Evolutionary conservation across 2,888 invertebrate genomes (phyloP).

Genomic region (Eupithecia subumbrata): DNA sequence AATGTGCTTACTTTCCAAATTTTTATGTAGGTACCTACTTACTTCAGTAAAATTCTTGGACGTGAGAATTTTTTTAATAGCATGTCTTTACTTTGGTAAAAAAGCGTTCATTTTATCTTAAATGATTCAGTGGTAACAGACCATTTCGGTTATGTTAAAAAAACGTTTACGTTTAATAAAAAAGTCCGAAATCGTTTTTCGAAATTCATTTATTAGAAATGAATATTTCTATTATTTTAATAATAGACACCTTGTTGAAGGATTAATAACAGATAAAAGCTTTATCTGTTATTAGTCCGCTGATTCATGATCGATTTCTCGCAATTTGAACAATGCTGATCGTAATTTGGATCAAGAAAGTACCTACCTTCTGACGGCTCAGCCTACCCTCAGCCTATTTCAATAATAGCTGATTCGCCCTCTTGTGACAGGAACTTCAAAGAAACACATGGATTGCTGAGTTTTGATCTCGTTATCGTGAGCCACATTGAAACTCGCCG

Average conservation of each 20-base stretch:
- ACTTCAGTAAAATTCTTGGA: constrained; percentile 4
- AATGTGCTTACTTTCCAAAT: constrained; percentile 15
- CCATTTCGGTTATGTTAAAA: neutral
- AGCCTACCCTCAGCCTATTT: constrained; percentile 51
- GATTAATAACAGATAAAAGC: no score
- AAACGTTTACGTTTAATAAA: neutral
- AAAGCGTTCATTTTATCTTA: neutral
- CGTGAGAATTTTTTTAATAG: constrained; percentile 15
- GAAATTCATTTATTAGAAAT: neutral
- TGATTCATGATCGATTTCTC: neutral
- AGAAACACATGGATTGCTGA: constrained; percentile 52
- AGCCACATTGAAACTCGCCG: constrained; percentile 7
- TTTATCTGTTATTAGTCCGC: no score
- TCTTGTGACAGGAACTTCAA: constrained; percentile 57
- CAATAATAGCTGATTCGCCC: constrained; percentile 60
- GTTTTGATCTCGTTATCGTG: constrained; percentile 29
- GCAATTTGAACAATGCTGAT: constrained; percentile 21
- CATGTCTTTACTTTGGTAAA: neutral
- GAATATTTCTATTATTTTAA: neutral
- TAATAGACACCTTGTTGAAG: no score
- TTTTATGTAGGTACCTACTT: neutral
- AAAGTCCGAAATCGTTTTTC: neutral
- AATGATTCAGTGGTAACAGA: neutral
- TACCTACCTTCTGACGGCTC: constrained; percentile 52
- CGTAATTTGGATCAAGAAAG: constrained; percentile 52